Evolutionary conservation across 2,113 vertebrate species (phyloP).

Genomic region (Pseudorectes ferrugineus): DNA sequence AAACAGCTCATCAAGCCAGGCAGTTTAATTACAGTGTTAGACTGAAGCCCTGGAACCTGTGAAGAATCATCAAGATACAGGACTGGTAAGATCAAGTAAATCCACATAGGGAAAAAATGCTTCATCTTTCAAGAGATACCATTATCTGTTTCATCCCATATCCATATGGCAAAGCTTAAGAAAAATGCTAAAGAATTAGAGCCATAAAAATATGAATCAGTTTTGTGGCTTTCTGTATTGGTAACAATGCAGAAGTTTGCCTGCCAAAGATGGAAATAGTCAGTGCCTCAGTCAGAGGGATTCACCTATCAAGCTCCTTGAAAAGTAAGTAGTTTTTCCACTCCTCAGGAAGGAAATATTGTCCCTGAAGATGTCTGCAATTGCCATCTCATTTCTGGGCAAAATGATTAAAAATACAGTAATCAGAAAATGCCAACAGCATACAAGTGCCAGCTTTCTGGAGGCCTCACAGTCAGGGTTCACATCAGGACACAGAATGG

Average conservation of each 20-base stretch:
- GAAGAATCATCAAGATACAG: background rate
- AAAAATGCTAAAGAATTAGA: background rate
- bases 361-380: constrained; percentile 26
- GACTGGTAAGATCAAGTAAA: background rate
- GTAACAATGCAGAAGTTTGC: background rate
- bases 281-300: background rate
- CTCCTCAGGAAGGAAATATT: constrained; percentile 13
- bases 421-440: constrained; percentile 23
- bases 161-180: background rate
- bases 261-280: constrained; percentile 13
- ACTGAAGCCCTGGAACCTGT: background rate
- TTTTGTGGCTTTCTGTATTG: background rate
- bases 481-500: background rate
- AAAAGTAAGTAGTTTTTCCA: constrained; percentile 40
- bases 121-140: background rate
- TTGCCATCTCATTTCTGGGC: constrained; percentile 35
- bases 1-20: background rate
- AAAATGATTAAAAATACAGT: background rate
- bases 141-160: background rate
- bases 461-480: background rate
- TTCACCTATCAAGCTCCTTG: background rate
- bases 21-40: background rate
- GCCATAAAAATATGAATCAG: background rate
- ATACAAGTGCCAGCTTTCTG: background rate
- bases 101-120: background rate